Base-by-base conservation (phyloP, 2,888 invertebrate species). In the Amphipoea lucens region DNA sequence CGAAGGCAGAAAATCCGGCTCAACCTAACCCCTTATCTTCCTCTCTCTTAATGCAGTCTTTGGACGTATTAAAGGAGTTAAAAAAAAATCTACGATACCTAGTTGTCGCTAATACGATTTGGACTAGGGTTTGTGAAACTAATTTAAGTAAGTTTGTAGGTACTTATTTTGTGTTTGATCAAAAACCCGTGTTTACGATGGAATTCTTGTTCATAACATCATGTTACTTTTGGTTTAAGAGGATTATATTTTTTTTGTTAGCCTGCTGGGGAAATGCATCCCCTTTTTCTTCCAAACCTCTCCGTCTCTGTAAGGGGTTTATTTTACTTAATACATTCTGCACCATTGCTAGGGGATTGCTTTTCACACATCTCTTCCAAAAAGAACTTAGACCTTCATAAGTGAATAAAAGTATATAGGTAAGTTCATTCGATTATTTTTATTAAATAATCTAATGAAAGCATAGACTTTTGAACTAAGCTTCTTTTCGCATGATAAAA, bases 1-100 rank as follows among this genome's bases (percentile, higher is more conserved):
- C 36, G 74, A 40, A 40, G 63, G 29, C 72, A 57, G 66, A 73
- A 83, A 82, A 88, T 83, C 74, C 57, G 68, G 76, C 57, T 74
- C 78, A 79, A 67, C 74, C 51, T 36, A 40, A 76, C 36, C 69
- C 60, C 70, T 79, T 79, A 83, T 74, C 63, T 60, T 60, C 23
- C n/a, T 12, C n/a, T 29, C 54, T 71, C 63, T 79, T 74, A 79
- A 74, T 71, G 69, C 48, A 17, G 29, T 57, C 54, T 73, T 71
- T 60, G 40, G n/a, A 14, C 57, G 51, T 23, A 54, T 69, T 69
- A 68, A 60, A 70, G 42, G 65, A 71, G 73, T 60, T 85, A 7
- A 23, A 29, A 68, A 36, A 51, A 74, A 74, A 85, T 68, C 42
- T 68, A 14, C 40, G 23, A 72, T 84, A 69, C 2, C 48, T 51